These are phyloP conservation scores for Masnerella sp. DNA, from an alignment of 2,888 invertebrate genomes.

Conservation along the genomic window DNA sequence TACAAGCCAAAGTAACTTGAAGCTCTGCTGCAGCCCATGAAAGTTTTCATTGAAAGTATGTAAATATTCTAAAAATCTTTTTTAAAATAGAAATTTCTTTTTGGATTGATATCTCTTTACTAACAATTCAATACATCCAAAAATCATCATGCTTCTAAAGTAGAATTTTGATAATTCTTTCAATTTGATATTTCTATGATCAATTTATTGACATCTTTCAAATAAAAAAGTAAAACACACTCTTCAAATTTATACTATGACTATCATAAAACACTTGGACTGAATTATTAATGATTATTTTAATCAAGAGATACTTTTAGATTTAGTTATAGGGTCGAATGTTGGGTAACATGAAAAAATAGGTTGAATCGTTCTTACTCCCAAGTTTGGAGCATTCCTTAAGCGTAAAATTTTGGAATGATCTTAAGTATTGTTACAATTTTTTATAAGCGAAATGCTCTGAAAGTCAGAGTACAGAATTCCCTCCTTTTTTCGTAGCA, in stretches of 20 bases:
- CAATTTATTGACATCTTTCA: too few relatives aligned
- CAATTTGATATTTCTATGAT: too few relatives aligned
- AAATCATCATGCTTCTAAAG: too few relatives aligned
- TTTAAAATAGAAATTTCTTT: too few relatives aligned
- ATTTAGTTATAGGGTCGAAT: slow-evolving; percentile 29
- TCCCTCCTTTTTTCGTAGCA: too few relatives aligned
- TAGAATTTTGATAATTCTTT: too few relatives aligned
- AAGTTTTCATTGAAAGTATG: too few relatives aligned
- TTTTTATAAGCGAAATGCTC: slow-evolving; percentile 45
- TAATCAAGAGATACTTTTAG: neutral
- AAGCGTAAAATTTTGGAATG: slow-evolving; percentile 36
- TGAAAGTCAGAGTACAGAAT: slow-evolving; percentile 14
- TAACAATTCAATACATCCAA: too few relatives aligned
- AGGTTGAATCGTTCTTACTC: slow-evolving; percentile 31
- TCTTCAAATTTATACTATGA: slow-evolving; percentile 26
- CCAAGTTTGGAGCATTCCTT: slow-evolving; percentile 26
- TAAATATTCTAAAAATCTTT: too few relatives aligned
- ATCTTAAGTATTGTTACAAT: slow-evolving; percentile 37
- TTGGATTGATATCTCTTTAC: too few relatives aligned
- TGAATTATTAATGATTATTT: slow-evolving; percentile 2
- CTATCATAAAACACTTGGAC: slow-evolving; percentile 28
- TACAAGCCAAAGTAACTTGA: neutral
- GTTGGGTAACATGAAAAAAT: slow-evolving; percentile 19
- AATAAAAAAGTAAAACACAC: neutral
- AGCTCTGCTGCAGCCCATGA: too few relatives aligned